Conservation (phyloP, 2,113 vertebrate genomes). For the Colossoma macropomum region DNA sequence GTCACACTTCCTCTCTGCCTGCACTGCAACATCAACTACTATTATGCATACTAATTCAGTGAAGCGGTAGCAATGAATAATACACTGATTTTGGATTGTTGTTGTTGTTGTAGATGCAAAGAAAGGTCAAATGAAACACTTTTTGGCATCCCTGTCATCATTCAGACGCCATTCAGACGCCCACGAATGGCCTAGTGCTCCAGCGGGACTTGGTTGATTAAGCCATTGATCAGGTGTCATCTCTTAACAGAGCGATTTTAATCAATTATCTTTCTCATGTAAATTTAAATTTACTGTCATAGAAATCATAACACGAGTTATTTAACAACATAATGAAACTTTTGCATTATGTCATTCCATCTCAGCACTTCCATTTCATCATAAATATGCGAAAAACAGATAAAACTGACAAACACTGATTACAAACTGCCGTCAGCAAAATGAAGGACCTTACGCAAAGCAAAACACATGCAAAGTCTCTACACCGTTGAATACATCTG, state of each 20-base stretch:
- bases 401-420: background rate
- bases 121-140: background rate
- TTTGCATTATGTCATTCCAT: background rate
- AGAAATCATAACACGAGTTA: background rate
- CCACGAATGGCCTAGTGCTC: background rate
- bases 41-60: background rate
- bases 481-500: background rate
- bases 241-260: background rate
- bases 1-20: background rate
- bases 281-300: background rate
- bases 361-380: background rate
- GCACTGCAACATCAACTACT: background rate
- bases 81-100: background rate
- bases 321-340: background rate
- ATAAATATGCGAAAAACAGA: background rate
- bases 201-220: background rate
- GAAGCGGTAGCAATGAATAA: background rate
- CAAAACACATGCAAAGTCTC: background rate
- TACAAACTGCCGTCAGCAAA: conserved; percentile 5
- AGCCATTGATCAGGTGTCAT: background rate
- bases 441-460: background rate
- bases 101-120: background rate
- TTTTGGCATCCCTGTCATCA: background rate
- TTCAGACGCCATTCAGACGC: background rate
- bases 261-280: background rate